Conservation (phyloP, 2,797 vertebrate genomes). For the Remorina albescens region DNA sequence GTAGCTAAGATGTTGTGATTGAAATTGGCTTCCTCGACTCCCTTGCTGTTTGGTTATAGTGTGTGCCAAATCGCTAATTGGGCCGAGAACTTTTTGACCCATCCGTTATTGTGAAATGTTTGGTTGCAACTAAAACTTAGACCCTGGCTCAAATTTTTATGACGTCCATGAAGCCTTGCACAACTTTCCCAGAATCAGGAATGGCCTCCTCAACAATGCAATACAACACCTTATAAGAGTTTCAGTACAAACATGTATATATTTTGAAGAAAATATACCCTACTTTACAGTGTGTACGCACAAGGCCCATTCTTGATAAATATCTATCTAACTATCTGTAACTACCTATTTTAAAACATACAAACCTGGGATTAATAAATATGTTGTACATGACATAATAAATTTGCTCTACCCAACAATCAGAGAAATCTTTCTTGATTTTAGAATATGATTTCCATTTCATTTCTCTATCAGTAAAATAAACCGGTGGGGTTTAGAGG, state of each 20-base stretch:
- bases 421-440: conserved; percentile 36
- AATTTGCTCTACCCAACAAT: conserved; percentile 22
- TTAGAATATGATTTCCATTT: conserved; percentile 2
- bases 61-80: conserved; percentile 43
- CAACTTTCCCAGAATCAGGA: conserved; percentile 54
- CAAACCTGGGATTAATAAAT: conserved; percentile 13
- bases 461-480: conserved; percentile 25
- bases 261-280: conserved; percentile 13
- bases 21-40: conserved; percentile 52
- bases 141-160: conserved; percentile 47
- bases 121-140: conserved; percentile 44
- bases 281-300: conserved; percentile 9
- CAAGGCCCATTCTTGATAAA: background rate
- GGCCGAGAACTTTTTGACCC: conserved; percentile 20
- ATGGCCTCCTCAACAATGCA: conserved; percentile 26
- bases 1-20: conserved; percentile 44
- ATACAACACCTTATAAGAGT: background rate
- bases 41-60: conserved; percentile 31
- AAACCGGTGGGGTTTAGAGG: conserved; percentile 12
- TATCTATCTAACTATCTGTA: conserved; percentile 20
- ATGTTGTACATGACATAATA: background rate
- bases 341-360: conserved; percentile 16
- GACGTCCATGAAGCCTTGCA: conserved; percentile 46
- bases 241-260: conserved; percentile 16
- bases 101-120: conserved; percentile 56